phyloP scores from a whole-genome alignment of 2,797 vertebrate genomes.

The Sebastes oblongus region DNA sequence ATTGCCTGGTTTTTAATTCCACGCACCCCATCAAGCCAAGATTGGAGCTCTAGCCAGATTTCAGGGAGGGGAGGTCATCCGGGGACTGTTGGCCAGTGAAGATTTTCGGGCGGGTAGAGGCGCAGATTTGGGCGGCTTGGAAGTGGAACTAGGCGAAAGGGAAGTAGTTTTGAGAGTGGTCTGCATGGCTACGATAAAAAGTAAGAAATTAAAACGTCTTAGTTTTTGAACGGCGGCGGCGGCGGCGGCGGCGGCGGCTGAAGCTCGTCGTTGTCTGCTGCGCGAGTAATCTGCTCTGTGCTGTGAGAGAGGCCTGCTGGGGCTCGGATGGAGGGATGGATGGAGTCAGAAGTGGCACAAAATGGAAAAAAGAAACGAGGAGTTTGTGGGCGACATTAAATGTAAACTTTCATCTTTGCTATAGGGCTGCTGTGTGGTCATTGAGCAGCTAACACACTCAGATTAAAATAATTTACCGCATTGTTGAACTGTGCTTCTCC shows the following conservation, averaged over 20 bases:
- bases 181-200: constrained; percentile 83
- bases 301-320: constrained; percentile 43
- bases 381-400: constrained; percentile 57
- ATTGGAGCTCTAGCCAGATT: constrained; percentile 81
- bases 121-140: constrained; percentile 75
- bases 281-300: constrained; percentile 71
- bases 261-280: constrained; percentile 43
- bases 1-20: constrained; percentile 84
- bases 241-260: constrained; percentile 16
- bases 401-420: constrained; percentile 40
- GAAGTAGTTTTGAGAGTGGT: constrained; percentile 75
- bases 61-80: constrained; percentile 70
- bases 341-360: not conserved
- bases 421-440: constrained; percentile 65
- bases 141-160: constrained; percentile 70
- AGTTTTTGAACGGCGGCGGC: constrained; percentile 66
- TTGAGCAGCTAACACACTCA: not conserved
- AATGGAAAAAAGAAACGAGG: not conserved
- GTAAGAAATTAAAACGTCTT: constrained; percentile 79
- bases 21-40: constrained; percentile 79
- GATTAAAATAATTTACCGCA: not conserved
- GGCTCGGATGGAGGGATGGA: constrained; percentile 34
- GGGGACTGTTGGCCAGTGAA: constrained; percentile 74
- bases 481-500: not conserved
- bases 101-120: constrained; percentile 58